Conservation (phyloP, 2,113 vertebrate species). For the Halichoerus grypus region DNA sequence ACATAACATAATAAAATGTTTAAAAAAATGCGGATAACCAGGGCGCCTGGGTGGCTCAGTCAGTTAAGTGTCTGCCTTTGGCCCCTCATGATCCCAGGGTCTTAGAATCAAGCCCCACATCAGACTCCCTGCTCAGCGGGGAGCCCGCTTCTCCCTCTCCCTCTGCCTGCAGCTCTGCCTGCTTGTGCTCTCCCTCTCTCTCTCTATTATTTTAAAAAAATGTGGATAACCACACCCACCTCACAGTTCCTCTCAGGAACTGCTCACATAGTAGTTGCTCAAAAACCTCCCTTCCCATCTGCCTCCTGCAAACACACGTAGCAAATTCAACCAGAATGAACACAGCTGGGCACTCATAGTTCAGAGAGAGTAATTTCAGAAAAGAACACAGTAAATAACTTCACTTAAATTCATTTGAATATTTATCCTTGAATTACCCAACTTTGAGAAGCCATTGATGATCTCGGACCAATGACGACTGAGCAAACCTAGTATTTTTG, state of each 20-base stretch:
- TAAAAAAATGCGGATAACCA: neutral
- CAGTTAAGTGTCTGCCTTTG: neutral
- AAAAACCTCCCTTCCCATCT: neutral
- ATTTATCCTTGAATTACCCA: neutral
- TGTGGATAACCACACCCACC: neutral
- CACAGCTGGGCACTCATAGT: neutral
- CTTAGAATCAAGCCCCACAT: neutral
- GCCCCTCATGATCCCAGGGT: neutral
- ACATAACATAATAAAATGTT: too few species aligned
- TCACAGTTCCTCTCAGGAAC: neutral
- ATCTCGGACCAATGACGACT: neutral
- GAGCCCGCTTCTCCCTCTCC: neutral
- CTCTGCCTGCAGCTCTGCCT: neutral
- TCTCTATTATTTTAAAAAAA: neutral
- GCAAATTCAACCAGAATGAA: neutral
- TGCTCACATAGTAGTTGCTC: neutral
- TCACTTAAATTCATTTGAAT: neutral
- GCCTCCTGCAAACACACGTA: rapidly evolving
- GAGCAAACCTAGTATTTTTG: neutral
- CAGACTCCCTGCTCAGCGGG: neutral
- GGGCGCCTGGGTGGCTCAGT: neutral
- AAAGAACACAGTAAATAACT: neutral
- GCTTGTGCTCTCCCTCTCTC: neutral
- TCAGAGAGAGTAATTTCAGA: neutral
- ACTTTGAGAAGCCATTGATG: neutral